Evolutionary conservation across 2,888 invertebrate genomes (phyloP).

Genomic region (Tiphia femorata): DNA sequence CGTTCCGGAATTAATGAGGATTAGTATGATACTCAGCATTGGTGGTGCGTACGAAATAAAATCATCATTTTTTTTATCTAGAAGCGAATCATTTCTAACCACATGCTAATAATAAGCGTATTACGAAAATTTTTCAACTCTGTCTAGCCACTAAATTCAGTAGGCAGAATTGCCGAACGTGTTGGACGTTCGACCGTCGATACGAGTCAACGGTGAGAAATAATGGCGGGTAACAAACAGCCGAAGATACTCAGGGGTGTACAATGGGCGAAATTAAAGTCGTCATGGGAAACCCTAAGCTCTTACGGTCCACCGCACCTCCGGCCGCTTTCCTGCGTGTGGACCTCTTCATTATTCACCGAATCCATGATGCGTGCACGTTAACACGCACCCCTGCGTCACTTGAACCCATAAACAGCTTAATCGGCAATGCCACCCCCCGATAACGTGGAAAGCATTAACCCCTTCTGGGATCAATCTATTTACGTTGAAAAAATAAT

Average conservation of each 20-base stretch:
- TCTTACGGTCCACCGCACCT: constrained; percentile 62
- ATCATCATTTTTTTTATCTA: no score
- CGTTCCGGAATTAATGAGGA: no score
- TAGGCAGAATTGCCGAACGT: not conserved
- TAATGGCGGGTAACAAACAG: constrained; percentile 44
- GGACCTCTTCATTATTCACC: constrained; percentile 53
- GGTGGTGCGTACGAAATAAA: no score
- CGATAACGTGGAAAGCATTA: constrained; percentile 10
- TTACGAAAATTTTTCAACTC: no score
- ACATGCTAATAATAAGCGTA: no score
- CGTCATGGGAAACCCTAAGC: constrained; percentile 66
- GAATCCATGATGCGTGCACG: constrained; percentile 31
- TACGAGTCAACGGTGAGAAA: constrained; percentile 24
- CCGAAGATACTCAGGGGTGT: constrained; percentile 36
- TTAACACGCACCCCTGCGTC: constrained; percentile 46
- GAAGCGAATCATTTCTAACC: no score
- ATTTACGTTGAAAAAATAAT: no score
- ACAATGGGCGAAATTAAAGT: constrained; percentile 62
- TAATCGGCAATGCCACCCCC: constrained; percentile 3
- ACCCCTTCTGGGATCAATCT: constrained; percentile 9
- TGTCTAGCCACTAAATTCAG: not conserved
- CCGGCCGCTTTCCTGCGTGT: no score
- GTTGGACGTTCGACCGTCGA: not conserved
- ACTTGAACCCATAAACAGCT: constrained; percentile 60
- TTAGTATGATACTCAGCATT: no score